Evolutionary conservation across 2,888 invertebrate species (phyloP).

Genomic region (Ormyrus pomaceus): DNA sequence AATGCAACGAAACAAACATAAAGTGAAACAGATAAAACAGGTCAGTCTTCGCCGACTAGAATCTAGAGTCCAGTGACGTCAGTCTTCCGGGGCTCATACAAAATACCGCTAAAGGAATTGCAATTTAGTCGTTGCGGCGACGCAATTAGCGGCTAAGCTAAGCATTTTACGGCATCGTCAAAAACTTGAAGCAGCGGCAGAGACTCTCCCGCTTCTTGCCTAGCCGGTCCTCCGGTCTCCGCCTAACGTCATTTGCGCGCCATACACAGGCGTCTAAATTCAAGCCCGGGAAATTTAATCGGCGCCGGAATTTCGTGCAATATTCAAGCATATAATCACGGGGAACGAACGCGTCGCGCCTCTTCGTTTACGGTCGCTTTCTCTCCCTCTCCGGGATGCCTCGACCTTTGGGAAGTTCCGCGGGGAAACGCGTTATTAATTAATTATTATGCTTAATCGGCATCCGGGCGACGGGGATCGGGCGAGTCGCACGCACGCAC

Average conservation of each 20-base stretch:
- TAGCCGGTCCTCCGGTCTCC: background rate
- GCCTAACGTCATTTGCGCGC: slow-evolving; percentile 38
- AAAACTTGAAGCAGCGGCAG: slow-evolving; percentile 36
- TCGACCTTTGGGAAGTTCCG: slow-evolving; percentile 22
- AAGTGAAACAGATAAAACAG: too few relatives aligned
- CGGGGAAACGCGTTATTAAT: slow-evolving; percentile 53
- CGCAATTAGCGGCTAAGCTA: slow-evolving; percentile 50
- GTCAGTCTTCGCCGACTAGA: too few relatives aligned
- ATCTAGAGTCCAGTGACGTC: too few relatives aligned
- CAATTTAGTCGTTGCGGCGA: slow-evolving; percentile 42
- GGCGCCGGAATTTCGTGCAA: slow-evolving; percentile 53
- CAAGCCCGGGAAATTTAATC: slow-evolving; percentile 54
- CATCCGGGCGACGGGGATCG: slow-evolving; percentile 5
- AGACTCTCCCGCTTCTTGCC: background rate
- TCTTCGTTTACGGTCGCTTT: slow-evolving; percentile 33
- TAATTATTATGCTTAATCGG: slow-evolving; percentile 62
- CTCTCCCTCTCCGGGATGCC: slow-evolving; percentile 18
- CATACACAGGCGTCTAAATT: slow-evolving; percentile 23
- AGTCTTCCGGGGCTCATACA: background rate
- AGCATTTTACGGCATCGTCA: slow-evolving; percentile 53
- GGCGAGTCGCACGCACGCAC: background rate
- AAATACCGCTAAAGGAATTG: slow-evolving; percentile 43
- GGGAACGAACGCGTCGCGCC: slow-evolving; percentile 28
- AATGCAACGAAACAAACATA: too few relatives aligned
- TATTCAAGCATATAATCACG: slow-evolving; percentile 52